Evolutionary conservation across 2,113 vertebrate species (phyloP), one percentile per base, ranked within the genome.

Genomic region (Ardeotis arabs): DNA sequence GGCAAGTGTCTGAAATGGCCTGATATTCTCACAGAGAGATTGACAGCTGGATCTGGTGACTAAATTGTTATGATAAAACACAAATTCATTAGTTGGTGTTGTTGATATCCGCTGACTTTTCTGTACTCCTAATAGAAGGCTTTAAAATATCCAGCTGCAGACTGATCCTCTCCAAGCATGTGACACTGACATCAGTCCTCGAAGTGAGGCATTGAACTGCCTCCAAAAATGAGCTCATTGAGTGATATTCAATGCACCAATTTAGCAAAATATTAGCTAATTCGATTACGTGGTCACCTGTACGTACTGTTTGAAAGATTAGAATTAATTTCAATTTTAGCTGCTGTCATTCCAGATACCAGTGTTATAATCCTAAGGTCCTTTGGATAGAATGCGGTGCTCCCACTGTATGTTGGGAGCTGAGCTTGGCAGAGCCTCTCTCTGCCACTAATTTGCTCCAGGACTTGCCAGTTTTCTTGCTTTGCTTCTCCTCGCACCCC

Each of bases 131-230:
- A 49, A 89, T 84, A 95, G 96, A 94, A 95, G 89, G 94, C 87
- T 96, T 96, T 96, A 95, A 96, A 95, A 95, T 95, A 89, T 22
- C 96, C 96, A 97, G 96, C 96, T 97, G 96, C 96, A 95, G 89
- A 74, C 94, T 95, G 94, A 96, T 95, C 89, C 91, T 91, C 89
- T 95, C 93, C 93, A 92, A 93, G 93, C 96, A 97, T 96, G 96
- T 97, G 96, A 97, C 87, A 63, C 81, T 97, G 96, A 96, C 96
- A 97, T 97, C 96, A 97, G 95, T 96, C 94, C 93, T 95, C 87
- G 89, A 93, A 97, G 94, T 93, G 91, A 94, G 87, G 75, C 70
- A 0, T 91, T 97, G 96, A 96, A 94, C 62, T 73, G 91, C 81
- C 81, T 97, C 96, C 96, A 97, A 92, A 96, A 95, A 79, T 96